These are phyloP conservation scores for Sanderia malayensis DNA, from an alignment of 30 jellyfish, hydroid and myxozoan genomes.

Conservation along the genomic window DNA sequence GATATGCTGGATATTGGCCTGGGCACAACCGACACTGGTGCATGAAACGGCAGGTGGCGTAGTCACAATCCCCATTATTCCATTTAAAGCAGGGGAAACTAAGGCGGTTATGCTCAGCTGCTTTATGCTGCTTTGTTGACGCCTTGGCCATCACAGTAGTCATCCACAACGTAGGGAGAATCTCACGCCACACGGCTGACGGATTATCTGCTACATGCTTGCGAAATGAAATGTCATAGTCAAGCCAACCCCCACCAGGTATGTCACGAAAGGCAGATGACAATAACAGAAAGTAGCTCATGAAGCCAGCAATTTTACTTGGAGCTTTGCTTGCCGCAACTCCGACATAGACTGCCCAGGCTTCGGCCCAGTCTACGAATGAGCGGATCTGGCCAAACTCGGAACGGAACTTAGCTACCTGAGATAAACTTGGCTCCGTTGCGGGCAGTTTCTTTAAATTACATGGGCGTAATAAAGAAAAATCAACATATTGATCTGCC, in stretches of 20 bases:
- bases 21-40: conserved; percentile 6
- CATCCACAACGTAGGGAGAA: conserved; percentile 19
- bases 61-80: conserved; percentile 11
- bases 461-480: conserved; percentile 2
- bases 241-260: conserved; percentile 26
- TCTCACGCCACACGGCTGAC: not conserved
- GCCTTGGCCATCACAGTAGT: not conserved
- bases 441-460: conserved; percentile 17
- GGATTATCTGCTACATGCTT: not conserved
- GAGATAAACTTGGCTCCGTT: conserved; percentile 9
- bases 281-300: conserved; percentile 1
- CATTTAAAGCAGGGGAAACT: conserved; percentile 4
- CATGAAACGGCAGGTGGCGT: not conserved
- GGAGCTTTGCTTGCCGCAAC: conserved; percentile 1
- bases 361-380: conserved; percentile 42
- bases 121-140: not conserved
- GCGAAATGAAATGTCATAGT: conserved; percentile 9
- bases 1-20: not conserved
- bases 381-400: conserved; percentile 5
- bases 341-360: not conserved
- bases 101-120: not conserved
- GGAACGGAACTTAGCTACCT: not conserved
- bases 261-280: conserved; percentile 9
- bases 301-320: not conserved
- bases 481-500: not conserved